Evolutionary conservation across 1,140 invertebrate genomes (phyloP), one percentile per base, ranked within the genome.

Genomic region (Prorops nasuta): DNA sequence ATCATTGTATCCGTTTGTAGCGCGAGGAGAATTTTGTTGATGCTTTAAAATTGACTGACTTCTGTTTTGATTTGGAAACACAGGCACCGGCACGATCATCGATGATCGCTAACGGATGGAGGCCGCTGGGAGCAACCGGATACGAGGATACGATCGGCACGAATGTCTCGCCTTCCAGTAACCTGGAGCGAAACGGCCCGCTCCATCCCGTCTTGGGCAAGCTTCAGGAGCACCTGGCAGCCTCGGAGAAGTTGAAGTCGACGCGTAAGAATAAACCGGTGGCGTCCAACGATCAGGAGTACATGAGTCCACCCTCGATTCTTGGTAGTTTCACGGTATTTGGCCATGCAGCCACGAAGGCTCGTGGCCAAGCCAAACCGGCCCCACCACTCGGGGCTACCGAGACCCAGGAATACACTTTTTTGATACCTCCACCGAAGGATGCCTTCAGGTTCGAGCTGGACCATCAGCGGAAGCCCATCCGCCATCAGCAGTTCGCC

Each of bases 261-360:
- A 62, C 64, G 10, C 50, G 63, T 1, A 65, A 68, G 37, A 44
- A 54, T 2, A 71, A 70, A 32, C 66, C 61, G 4, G 31, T 14
- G 0, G 37, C 31, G n/a, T 21, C 31, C 17, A 37, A 34, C 9
- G 24, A 51, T 3, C 63, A 71, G 12, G 73, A 77, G 3, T 74
- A 67, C 50, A 28, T 28, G 24, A 70, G 12, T 48, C 77, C 77
- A 0, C 71, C 77, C 0, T 75, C 68, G 41, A 77, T 81, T 41
- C 54, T 80, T 3, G 78, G 76, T 3, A 78, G 74, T 17, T 79
- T 79, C 35, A 72, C 66, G 15, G 61, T 72, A 0, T 76, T 79
- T 18, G 71, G 76, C 1, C 74, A 78, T 35, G 67, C 69, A 1
- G 64, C 72, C 1, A 43, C 72, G 0, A 76, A 79, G 39, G 64